Percentiles rank a stretch among this genome's conserved stretches.
Conservation (phyloP, 2,797 vertebrate genomes). For the Hipposideros larvatus region DNA sequence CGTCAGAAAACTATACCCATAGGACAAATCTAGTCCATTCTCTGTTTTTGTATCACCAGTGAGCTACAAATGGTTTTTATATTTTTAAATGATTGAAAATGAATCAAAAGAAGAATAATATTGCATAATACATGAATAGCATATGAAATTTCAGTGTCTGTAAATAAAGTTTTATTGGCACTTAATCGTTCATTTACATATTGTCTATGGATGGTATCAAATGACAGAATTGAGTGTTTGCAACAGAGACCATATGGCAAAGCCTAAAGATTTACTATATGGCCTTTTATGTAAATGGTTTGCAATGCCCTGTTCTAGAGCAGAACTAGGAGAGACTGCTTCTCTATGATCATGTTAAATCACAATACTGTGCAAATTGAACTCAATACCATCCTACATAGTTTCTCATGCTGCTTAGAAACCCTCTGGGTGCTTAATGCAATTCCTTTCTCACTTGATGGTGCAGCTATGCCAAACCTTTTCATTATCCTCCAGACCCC, state of each 20-base stretch:
- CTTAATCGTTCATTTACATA: neutral
- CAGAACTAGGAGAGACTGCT: neutral
- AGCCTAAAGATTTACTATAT: neutral
- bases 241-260: neutral
- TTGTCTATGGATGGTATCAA: neutral
- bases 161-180: slow-evolving; percentile 27
- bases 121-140: neutral
- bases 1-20: neutral
- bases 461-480: neutral
- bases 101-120: neutral
- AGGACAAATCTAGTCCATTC: neutral
- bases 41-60: neutral
- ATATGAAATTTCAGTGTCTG: neutral
- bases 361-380: neutral
- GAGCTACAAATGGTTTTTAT: neutral
- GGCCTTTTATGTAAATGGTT: neutral
- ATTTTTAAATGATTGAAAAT: slow-evolving; percentile 31
- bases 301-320: neutral
- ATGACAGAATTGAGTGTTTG: neutral
- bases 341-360: neutral
- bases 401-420: neutral
- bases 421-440: neutral
- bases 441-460: neutral
- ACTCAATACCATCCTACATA: fast-evolving
- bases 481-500: neutral